Base-by-base conservation (phyloP, 23 tunicate species). In the Ascidia mentula region DNA sequence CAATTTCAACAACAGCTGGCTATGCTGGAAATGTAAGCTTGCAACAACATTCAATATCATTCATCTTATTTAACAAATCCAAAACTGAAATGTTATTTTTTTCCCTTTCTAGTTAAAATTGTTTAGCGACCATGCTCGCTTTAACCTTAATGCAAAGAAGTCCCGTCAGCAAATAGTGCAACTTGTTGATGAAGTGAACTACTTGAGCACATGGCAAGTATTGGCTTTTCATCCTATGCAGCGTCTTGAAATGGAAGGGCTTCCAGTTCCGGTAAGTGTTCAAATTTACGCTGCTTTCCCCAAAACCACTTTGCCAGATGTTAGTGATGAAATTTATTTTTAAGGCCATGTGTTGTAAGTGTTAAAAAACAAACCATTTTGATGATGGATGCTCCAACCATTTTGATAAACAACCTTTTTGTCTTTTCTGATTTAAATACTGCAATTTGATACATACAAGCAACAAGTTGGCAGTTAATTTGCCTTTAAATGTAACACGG, bases 201-300 rank as follows among this genome's bases (percentile, higher is more conserved):
- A 93, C 80, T 76, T 93, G 76, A 74, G 87, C 40, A 86, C 90
- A n/a, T 93, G 98, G 98, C 87, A 93, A 70, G 92, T 88, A 36
- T 37, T 84, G 45, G 79, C 87, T 31, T 84, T 83, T 45, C 89
- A 93, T 72, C 98, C 93, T 18, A 77, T 86, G 60, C 85, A 83
- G 20, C 69, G 98, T 32, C 87, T 93, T 6, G 98, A 93, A 80
- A 59, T 35, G 38, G 94, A 93, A 76, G 98, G 98, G 4, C 87
- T 88, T 0, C 98, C 98, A 36, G 89, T 93, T 32, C 93, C 98
- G 35, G 97, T 91, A 72, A 86, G 97, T 83, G 3, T 3, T 1
- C 22, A 20, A 53, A 9, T 42, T 42, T 53, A 5, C 24, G 24
- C 24, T 9, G n/a, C n/a, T n/a, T n/a, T n/a, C n/a, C n/a, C n/a